phyloP scores from a whole-genome alignment of 2,888 invertebrate genomes.

The Saturnia japonica region DNA sequence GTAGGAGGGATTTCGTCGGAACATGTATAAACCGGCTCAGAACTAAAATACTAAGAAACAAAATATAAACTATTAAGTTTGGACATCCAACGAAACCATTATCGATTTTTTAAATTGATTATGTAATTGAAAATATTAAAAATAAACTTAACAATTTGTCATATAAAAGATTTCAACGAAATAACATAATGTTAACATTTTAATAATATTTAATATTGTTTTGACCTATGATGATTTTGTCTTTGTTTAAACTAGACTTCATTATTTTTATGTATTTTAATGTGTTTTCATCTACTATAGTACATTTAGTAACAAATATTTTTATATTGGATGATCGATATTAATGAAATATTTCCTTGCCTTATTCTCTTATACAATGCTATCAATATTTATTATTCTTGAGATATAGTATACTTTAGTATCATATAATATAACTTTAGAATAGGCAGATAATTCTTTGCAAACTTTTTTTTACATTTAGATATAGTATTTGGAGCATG shows the following conservation, averaged over 20 bases:
- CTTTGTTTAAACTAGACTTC: not conserved
- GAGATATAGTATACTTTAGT: no score
- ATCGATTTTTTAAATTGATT: not conserved
- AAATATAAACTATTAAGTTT: conserved; percentile 5
- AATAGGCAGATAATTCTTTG: no score
- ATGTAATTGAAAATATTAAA: not conserved
- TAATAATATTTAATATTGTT: not conserved
- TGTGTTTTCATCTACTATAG: not conserved
- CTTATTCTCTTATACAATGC: no score
- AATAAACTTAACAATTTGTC: not conserved
- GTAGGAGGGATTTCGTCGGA: not conserved
- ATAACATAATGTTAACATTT: not conserved
- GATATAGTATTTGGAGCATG: not conserved
- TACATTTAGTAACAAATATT: not conserved
- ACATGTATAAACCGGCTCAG: not conserved
- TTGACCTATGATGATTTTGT: not conserved
- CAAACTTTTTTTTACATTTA: no score
- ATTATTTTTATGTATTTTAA: not conserved
- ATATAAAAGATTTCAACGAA: conserved; percentile 10
- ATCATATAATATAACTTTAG: no score
- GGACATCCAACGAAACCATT: not conserved
- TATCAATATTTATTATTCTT: no score
- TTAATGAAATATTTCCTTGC: no score
- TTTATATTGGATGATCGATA: no score
- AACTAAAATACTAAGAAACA: not conserved